phyloP scores from a whole-genome alignment of 1,140 invertebrate species.

The Contarinia nasturtii region DNA sequence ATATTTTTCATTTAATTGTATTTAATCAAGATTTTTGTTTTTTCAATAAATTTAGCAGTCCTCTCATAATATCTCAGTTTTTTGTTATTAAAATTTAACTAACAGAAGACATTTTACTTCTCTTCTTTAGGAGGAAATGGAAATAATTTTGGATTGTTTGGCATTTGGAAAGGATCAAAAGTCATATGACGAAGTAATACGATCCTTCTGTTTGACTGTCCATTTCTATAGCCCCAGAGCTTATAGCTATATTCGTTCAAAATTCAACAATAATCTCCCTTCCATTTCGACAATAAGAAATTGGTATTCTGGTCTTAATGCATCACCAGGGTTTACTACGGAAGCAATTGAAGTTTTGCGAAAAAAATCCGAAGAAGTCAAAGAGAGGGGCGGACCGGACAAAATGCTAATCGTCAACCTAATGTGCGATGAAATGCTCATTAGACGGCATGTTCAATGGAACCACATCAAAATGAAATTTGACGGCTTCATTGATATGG shows the following conservation, averaged over 20 bases:
- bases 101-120: too few species aligned
- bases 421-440: not conserved
- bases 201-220: slow-evolving; percentile 17
- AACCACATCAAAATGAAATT: not conserved
- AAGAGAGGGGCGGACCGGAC: not conserved
- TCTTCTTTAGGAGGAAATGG: too few species aligned
- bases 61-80: too few species aligned
- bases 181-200: not conserved
- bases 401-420: not conserved
- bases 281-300: slow-evolving; percentile 12
- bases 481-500: not conserved
- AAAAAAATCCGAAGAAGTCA: not conserved
- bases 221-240: slow-evolving; percentile 19
- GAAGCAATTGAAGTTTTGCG: not conserved
- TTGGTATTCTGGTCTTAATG: slow-evolving; percentile 13
- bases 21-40: too few species aligned
- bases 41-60: too few species aligned
- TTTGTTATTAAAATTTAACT: too few species aligned
- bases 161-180: not conserved
- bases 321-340: not conserved
- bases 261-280: slow-evolving; percentile 15
- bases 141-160: too few species aligned
- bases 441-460: not conserved
- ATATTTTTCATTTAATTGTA: too few species aligned
- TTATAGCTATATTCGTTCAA: slow-evolving; percentile 17